Conservation (phyloP, 2,113 vertebrate species). For the Eretmochelys imbricata region DNA sequence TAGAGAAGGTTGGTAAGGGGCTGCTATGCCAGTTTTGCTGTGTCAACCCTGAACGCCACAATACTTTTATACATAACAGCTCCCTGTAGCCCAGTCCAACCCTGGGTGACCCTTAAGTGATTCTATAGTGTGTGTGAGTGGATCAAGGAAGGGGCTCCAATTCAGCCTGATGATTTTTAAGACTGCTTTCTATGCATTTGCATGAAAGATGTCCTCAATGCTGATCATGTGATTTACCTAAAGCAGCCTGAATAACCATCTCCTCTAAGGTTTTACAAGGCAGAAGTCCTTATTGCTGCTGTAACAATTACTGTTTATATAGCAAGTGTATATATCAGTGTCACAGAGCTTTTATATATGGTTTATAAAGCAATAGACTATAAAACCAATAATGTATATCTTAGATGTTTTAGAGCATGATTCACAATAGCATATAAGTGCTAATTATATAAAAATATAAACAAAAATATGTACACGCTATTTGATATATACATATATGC, state of each 20-base stretch:
- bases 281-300: neutral
- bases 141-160: no score
- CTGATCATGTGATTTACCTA: neutral
- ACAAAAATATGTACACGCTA: neutral
- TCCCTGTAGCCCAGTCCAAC: no score
- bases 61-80: no score
- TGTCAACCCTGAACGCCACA: no score
- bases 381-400: neutral
- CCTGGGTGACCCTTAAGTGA: no score
- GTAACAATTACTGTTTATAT: neutral
- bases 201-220: no score
- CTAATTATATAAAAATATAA: neutral
- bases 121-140: no score
- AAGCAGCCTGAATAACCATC: neutral
- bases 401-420: neutral
- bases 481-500: neutral
- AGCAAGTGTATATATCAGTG: neutral
- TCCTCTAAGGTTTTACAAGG: neutral
- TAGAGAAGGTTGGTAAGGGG: no score
- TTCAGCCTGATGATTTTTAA: no score
- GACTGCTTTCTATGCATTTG: no score
- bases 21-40: no score
- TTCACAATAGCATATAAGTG: neutral
- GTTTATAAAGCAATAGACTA: neutral
- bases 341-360: neutral